Conservation (phyloP, 2,113 vertebrate species). For the Psittacula cyanocephala region DNA sequence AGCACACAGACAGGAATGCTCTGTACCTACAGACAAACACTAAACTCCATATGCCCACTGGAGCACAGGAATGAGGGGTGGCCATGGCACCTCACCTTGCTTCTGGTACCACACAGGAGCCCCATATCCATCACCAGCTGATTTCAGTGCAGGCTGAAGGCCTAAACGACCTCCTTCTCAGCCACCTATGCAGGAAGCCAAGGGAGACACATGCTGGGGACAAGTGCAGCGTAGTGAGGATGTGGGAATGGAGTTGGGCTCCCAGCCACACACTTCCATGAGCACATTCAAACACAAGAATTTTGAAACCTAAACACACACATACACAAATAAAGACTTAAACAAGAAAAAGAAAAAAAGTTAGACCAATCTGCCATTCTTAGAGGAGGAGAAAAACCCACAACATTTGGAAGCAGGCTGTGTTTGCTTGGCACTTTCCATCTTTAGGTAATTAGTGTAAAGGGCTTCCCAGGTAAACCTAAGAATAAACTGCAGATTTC, state of each 20-base stretch:
- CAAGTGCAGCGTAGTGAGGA: not conserved
- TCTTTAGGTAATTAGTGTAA: slow-evolving; percentile 57
- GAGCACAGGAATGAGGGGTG: not conserved
- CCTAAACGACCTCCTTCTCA: not conserved
- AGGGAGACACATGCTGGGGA: not conserved
- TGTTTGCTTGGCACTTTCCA: slow-evolving; percentile 46
- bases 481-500: slow-evolving; percentile 21
- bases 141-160: not conserved
- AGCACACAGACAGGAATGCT: not conserved
- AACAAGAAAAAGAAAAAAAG: not conserved
- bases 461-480: slow-evolving; percentile 67
- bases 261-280: not conserved
- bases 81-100: not conserved
- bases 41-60: fast-evolving
- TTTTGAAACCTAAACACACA: not conserved
- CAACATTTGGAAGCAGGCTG: slow-evolving; percentile 47
- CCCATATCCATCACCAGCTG: not conserved
- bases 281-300: not conserved
- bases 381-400: not conserved
- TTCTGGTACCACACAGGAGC: not conserved
- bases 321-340: not conserved
- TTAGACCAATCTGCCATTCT: not conserved
- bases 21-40: fast-evolving
- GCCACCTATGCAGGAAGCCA: not conserved
- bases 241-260: not conserved